Evolutionary conservation across 1,140 invertebrate genomes (phyloP).

Genomic region (Phymastichus coffea): DNA sequence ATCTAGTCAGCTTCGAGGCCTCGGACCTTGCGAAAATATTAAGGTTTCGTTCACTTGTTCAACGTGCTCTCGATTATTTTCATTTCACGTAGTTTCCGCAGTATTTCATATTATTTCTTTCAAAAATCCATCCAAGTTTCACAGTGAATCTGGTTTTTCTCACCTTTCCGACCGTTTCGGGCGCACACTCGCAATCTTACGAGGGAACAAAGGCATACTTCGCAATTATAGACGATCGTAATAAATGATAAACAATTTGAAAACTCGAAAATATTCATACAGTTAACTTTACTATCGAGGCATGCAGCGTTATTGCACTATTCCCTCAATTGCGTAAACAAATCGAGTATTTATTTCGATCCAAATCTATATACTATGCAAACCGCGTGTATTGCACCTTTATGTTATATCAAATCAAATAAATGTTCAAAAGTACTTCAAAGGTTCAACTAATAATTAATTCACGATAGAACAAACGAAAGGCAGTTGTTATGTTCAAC

Average conservation of each 20-base stretch:
- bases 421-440: no score
- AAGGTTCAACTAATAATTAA: no score
- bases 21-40: constrained; percentile 12
- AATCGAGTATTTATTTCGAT: not conserved
- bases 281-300: not conserved
- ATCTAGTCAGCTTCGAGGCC: not conserved
- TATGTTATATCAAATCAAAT: no score
- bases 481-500: no score
- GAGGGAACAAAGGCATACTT: not conserved
- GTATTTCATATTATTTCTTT: not conserved
- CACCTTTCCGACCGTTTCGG: not conserved
- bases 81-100: not conserved
- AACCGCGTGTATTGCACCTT: not conserved
- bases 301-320: constrained; percentile 36
- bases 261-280: constrained; percentile 3
- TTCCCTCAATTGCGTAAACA: constrained; percentile 22
- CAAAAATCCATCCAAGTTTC: constrained; percentile 9
- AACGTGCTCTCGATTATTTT: constrained; percentile 8
- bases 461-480: no score
- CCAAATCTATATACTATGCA: not conserved
- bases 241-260: not conserved
- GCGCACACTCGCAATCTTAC: not conserved
- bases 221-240: not conserved
- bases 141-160: not conserved
- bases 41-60: not conserved